Evolutionary conservation across 2,797 vertebrate species (phyloP).

Genomic region (Clarias fuscus): DNA sequence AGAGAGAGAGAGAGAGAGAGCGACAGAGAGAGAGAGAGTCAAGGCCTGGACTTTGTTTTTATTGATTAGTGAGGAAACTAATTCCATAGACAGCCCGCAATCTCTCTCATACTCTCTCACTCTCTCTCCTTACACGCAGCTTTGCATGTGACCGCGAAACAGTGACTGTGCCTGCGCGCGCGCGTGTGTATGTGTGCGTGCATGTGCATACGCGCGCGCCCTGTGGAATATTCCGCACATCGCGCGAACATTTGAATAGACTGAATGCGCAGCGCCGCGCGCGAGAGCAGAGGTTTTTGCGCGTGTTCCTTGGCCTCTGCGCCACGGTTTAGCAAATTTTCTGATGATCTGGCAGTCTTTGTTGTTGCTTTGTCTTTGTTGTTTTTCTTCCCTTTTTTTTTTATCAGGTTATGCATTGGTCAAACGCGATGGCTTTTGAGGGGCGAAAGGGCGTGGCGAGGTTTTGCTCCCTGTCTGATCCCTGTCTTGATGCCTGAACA

Average conservation of each 20-base stretch:
- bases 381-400: neutral
- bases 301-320: neutral
- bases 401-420: neutral
- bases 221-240: constrained; percentile 63
- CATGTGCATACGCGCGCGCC: constrained; percentile 50
- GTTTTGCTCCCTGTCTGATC: neutral
- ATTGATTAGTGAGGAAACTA: constrained; percentile 77
- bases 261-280: neutral
- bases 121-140: constrained; percentile 36
- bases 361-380: neutral
- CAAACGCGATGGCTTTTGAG: neutral
- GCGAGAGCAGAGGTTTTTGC: neutral
- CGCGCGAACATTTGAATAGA: constrained; percentile 73
- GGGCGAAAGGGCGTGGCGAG: constrained; percentile 15
- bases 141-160: constrained; percentile 37
- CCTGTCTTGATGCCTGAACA: neutral
- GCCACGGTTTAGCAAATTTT: too few relatives aligned
- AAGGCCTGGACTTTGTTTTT: constrained; percentile 39
- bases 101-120: constrained; percentile 53
- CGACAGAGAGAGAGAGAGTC: neutral
- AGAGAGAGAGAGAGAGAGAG: neutral
- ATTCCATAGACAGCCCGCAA: constrained; percentile 72
- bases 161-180: neutral
- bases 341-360: neutral
- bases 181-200: neutral